Evolutionary conservation across 92 coral and sea anemone genomes (phyloP).

Genomic region (Parazoanthus swiftii): DNA sequence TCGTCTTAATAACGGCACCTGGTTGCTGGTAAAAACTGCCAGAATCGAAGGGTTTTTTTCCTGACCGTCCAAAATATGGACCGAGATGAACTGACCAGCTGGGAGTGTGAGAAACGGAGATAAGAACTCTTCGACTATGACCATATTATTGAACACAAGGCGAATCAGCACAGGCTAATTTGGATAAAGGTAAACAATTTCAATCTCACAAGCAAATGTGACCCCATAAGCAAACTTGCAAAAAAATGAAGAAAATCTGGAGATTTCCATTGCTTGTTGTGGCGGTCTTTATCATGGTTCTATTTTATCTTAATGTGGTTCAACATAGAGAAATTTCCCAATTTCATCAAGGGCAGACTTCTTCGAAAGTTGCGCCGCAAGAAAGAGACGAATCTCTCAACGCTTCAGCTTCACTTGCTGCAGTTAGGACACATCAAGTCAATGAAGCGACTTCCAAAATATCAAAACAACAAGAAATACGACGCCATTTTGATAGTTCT

Average conservation of each 20-base stretch:
- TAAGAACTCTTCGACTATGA: background rate
- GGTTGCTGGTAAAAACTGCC: background rate
- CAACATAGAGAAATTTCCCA: constrained; percentile 17
- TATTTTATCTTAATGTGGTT: constrained; percentile 8
- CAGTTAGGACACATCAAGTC: background rate
- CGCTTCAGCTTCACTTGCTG: background rate
- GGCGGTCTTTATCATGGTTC: background rate
- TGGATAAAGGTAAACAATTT: background rate
- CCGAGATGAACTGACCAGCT: too few relatives aligned
- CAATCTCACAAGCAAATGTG: background rate
- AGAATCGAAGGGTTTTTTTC: background rate
- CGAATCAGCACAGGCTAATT: background rate
- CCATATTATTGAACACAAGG: background rate
- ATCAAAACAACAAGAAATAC: background rate
- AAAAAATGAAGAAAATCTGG: constrained; percentile 8
- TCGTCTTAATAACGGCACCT: background rate
- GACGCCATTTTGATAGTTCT: background rate
- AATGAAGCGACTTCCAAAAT: constrained; percentile 2
- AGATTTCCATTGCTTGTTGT: background rate
- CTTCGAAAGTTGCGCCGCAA: background rate
- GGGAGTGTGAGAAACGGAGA: too few relatives aligned
- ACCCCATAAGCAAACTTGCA: background rate
- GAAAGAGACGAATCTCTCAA: background rate
- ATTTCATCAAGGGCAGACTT: background rate
- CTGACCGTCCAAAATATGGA: background rate